Conservation (phyloP, 2,797 vertebrate species). For the Pterois miles region DNA sequence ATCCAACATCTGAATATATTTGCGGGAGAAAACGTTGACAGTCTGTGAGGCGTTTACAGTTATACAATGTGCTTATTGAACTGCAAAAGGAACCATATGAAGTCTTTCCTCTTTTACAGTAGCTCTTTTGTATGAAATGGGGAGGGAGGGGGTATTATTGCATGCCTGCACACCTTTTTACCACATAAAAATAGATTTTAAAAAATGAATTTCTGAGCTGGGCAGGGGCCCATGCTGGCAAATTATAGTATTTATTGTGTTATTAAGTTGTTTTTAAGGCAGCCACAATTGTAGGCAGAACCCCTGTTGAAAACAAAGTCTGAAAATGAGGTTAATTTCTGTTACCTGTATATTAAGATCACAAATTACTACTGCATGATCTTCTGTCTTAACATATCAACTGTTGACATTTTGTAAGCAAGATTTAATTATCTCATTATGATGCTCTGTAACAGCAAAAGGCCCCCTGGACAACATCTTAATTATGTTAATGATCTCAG, state of each 20-base stretch:
- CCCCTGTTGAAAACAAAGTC: not conserved
- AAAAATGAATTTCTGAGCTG: not conserved
- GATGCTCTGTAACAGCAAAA: not conserved
- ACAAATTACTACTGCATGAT: not conserved
- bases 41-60: constrained; percentile 20
- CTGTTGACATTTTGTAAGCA: not conserved
- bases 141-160: not conserved
- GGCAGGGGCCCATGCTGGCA: not conserved
- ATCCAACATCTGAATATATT: constrained; percentile 42
- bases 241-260: not conserved
- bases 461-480: not conserved
- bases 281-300: not conserved
- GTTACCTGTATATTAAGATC: not conserved
- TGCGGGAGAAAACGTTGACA: constrained; percentile 14
- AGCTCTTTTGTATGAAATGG: not conserved
- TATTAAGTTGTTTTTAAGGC: not conserved
- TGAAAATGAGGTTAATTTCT: not conserved
- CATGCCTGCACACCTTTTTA: not conserved
- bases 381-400: not conserved
- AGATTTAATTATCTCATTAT: not conserved
- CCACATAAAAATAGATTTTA: not conserved
- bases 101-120: not conserved
- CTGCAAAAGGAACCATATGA: constrained; percentile 5
- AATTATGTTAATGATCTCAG: not conserved
- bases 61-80: constrained; percentile 21